These are phyloP conservation scores for Coelogynopora nodosa DNA, from an alignment of 2,888 invertebrate genomes.

Conservation along the genomic window DNA sequence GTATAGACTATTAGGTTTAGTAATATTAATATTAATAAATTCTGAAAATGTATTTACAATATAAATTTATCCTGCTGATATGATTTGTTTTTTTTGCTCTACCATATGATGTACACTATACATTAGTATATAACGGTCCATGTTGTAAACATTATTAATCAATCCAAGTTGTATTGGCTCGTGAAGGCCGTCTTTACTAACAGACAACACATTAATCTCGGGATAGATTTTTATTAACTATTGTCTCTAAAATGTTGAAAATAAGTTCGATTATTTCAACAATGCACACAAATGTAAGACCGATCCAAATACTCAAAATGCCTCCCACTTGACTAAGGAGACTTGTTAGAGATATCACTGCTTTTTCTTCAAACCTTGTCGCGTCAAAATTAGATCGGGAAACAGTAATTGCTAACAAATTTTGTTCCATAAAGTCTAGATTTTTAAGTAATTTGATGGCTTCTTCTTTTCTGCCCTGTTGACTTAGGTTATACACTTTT, in stretches of 20 bases:
- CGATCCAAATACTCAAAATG: slow-evolving; percentile 44
- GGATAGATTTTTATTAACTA: neutral
- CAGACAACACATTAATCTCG: too few species aligned
- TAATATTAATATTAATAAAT: too few species aligned
- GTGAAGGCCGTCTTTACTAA: too few species aligned
- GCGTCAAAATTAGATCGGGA: slow-evolving; percentile 41
- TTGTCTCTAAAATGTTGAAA: slow-evolving; percentile 6
- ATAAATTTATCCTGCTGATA: too few species aligned
- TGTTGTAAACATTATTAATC: too few species aligned
- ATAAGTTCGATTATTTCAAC: slow-evolving; percentile 44
- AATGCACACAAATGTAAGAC: slow-evolving; percentile 46
- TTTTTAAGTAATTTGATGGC: neutral
- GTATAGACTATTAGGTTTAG: too few species aligned
- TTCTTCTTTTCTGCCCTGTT: neutral
- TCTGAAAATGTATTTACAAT: too few species aligned
- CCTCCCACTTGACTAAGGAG: slow-evolving; percentile 44
- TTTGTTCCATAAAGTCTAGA: slow-evolving; percentile 42
- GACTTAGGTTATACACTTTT: neutral
- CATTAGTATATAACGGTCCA: too few species aligned
- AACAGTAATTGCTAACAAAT: slow-evolving; percentile 41
- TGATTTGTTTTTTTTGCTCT: too few species aligned
- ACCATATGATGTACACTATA: too few species aligned
- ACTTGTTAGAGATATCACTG: slow-evolving; percentile 44
- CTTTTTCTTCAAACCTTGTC: slow-evolving; percentile 43
- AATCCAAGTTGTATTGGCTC: too few species aligned